Evolutionary conservation across 2,888 invertebrate genomes (phyloP).

Genomic region (Nemapogon koenigi): DNA sequence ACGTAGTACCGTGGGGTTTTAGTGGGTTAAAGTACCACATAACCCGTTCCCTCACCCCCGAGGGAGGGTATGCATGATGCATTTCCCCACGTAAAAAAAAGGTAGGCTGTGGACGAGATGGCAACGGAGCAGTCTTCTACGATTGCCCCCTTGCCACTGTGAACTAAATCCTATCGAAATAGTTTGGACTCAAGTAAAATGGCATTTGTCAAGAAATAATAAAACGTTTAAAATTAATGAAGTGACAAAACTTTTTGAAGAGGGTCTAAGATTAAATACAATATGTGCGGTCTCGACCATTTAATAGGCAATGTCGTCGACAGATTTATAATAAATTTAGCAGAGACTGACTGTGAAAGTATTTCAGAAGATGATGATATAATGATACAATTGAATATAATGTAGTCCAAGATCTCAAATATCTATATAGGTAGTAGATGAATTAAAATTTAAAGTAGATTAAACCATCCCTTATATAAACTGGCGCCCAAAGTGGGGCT

Average conservation of each 20-base stretch:
- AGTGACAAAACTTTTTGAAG: conserved; percentile 1
- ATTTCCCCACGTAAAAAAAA: too few relatives aligned
- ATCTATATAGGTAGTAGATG: too few relatives aligned
- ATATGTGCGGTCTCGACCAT: conserved; percentile 1
- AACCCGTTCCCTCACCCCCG: too few relatives aligned
- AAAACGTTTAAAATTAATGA: conserved; percentile 1
- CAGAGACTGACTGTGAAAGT: neutral
- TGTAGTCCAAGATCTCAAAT: too few relatives aligned
- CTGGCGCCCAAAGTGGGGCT: too few relatives aligned
- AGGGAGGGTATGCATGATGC: too few relatives aligned
- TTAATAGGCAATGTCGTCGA: conserved; percentile 2
- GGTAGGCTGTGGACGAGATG: conserved; percentile 15
- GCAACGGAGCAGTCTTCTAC: conserved; percentile 12
- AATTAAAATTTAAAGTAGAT: too few relatives aligned
- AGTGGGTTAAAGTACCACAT: too few relatives aligned
- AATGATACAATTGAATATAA: too few relatives aligned
- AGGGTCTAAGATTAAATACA: neutral
- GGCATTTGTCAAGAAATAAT: conserved; percentile 7
- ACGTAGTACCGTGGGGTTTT: too few relatives aligned
- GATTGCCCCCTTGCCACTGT: conserved; percentile 10
- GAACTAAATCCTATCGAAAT: conserved; percentile 12
- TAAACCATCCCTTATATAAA: too few relatives aligned
- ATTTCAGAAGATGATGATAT: too few relatives aligned
- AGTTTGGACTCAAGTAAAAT: conserved; percentile 10
- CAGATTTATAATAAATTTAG: conserved; percentile 4